Base-by-base conservation (phyloP, 2,888 invertebrate genomes). In the Pachydiplax longipennis region DNA sequence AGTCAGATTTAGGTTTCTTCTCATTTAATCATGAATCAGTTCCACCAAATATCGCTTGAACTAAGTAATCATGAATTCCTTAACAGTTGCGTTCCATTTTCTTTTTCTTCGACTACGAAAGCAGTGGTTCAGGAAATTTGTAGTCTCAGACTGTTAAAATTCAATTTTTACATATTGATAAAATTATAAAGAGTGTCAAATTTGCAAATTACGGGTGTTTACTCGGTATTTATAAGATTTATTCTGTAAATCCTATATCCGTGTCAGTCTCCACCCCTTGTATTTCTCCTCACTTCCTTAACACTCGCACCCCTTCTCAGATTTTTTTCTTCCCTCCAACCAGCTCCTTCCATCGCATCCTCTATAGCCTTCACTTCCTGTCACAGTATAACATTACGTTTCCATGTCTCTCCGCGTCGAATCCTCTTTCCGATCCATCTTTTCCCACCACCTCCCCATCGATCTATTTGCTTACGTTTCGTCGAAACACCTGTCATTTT, bases 221-320 rank as follows among this genome's bases (percentile, higher is more conserved):
- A 44, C 10, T 44, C 6, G 44, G 10, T 44, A 10, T 44, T 44
- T 44, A 44, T 44, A 44, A 44, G 44, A 44, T 44, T 44, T 6
- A 44, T 44, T 44, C 10, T 10, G 4, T 1, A 44, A 44, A 44
- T 44, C 44, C 10, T 65, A 65, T 3, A 31, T 8, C 13, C 13
- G 25, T 73, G 1, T 73, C 8, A 15, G 1, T 73, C 12, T 25
- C 12, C 13, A 31, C 12, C 25, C 73, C 13, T 31, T 13, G 73
- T 2, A 73, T 73, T 13, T 8, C 65, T 73, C 31, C 65, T 65
- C 25, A 4, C 25, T 10, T n/a, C n/a, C 18, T 31, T 73, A 12
- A 10, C 73, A 31, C 73, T n/a, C 25, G n/a, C 25, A 93, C 93
- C 93, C 93, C 93, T 93, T 92, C 92, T n/a, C 92, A 91, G 92